Evolutionary conservation across 2,113 vertebrate species (phyloP).

Genomic region (Gymnorhina tibicen): DNA sequence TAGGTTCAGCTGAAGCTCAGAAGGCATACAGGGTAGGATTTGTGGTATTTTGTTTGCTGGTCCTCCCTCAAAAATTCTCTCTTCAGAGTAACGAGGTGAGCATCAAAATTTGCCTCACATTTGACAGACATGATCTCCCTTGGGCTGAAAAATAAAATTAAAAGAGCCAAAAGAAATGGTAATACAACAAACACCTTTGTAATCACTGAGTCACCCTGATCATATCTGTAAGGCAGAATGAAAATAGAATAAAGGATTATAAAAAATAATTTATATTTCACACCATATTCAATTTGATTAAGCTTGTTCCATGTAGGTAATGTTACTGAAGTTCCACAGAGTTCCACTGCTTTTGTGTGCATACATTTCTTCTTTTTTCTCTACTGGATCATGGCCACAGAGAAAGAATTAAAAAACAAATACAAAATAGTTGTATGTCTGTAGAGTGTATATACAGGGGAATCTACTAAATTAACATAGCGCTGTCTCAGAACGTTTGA

Average conservation of each 20-base stretch:
- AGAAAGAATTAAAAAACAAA: neutral
- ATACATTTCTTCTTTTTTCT: neutral
- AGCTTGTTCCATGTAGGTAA: neutral
- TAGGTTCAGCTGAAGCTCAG: neutral
- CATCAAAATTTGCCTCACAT: neutral
- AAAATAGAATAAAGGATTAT: neutral
- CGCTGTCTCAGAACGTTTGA: neutral
- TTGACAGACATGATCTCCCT: neutral
- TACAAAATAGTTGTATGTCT: neutral
- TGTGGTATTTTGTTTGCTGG: conserved; percentile 4
- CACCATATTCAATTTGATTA: neutral
- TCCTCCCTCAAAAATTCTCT: neutral
- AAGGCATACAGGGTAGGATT: neutral
- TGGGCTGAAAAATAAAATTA: neutral
- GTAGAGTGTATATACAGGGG: neutral
- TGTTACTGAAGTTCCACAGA: neutral
- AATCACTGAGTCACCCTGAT: neutral
- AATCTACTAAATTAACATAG: neutral
- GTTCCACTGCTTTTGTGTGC: neutral
- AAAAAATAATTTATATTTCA: neutral
- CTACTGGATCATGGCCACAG: neutral
- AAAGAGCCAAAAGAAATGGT: neutral
- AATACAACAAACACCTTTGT: neutral
- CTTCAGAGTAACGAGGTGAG: neutral
- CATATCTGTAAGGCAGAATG: neutral